phyloP scores from a whole-genome alignment of 2,888 invertebrate genomes.

The Dysmachus trigonus region DNA sequence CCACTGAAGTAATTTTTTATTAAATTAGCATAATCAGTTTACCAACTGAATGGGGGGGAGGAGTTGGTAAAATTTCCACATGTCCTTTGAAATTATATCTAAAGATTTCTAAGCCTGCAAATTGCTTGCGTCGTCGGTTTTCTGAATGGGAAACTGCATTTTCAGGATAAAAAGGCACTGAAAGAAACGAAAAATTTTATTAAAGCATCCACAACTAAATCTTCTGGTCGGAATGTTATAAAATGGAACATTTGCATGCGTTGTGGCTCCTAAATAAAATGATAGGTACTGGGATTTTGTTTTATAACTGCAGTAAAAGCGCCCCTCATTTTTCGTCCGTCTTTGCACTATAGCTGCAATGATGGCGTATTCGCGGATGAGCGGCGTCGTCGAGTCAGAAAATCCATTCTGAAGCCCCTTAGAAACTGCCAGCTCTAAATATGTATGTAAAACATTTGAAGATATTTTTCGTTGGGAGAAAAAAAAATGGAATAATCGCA shows the following conservation, averaged over 20 bases:
- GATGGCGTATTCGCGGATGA: background rate
- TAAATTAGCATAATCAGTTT: background rate
- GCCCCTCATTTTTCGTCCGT: background rate
- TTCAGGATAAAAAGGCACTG: background rate
- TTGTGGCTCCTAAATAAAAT: background rate
- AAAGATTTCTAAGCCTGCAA: background rate
- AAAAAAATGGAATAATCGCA: background rate
- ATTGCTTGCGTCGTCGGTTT: background rate
- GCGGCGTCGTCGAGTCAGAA: background rate
- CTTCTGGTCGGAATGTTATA: background rate
- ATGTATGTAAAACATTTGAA: background rate
- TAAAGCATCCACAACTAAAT: background rate
- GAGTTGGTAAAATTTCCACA: background rate
- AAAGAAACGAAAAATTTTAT: background rate
- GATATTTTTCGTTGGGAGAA: background rate
- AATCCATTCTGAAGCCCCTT: background rate
- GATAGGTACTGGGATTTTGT: constrained; percentile 13
- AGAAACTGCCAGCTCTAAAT: background rate
- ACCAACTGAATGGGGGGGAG: background rate
- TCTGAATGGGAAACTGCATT: background rate
- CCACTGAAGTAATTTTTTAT: background rate
- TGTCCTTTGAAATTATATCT: background rate
- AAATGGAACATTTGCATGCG: background rate
- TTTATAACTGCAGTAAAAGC: constrained; percentile 17
- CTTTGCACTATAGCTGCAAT: background rate